Conservation (phyloP, 2,797 vertebrate genomes). For the Parambassis ranga region DNA sequence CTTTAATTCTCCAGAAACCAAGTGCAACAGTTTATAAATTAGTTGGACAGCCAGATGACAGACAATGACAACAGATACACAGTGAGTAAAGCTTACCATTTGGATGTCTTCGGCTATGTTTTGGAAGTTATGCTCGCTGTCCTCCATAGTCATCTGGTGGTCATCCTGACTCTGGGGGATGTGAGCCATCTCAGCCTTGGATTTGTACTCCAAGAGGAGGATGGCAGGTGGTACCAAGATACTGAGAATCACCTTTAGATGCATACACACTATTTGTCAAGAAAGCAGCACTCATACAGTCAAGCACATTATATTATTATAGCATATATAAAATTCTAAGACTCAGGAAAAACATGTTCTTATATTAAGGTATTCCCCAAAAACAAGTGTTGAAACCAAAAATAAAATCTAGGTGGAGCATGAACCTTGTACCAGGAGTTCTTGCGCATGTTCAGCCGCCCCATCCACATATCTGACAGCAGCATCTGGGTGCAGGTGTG, state of each 20-base stretch:
- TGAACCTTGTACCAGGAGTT: constrained; percentile 99
- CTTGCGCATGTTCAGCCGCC: constrained; percentile 98
- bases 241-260: constrained; percentile 92
- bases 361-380: no score
- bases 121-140: constrained; percentile 96
- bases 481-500: constrained; percentile 98
- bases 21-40: no score
- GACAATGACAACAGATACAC: neutral
- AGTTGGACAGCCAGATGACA: no score
- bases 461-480: constrained; percentile 99
- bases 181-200: constrained; percentile 99
- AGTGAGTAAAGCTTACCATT: constrained; percentile 83
- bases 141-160: constrained; percentile 98
- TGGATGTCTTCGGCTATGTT: constrained; percentile 89
- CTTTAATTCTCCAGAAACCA: no score
- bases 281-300: no score
- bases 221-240: constrained; percentile 96
- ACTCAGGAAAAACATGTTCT: no score
- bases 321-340: no score
- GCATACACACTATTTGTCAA: constrained; percentile 26
- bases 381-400: constrained; percentile 18
- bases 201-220: constrained; percentile 96
- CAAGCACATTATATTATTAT: no score
- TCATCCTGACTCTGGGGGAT: constrained; percentile 98
- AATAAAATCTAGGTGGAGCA: constrained; percentile 62